Base-by-base conservation (phyloP, 2,113 vertebrate genomes). In the Apaloderma vittatum region DNA sequence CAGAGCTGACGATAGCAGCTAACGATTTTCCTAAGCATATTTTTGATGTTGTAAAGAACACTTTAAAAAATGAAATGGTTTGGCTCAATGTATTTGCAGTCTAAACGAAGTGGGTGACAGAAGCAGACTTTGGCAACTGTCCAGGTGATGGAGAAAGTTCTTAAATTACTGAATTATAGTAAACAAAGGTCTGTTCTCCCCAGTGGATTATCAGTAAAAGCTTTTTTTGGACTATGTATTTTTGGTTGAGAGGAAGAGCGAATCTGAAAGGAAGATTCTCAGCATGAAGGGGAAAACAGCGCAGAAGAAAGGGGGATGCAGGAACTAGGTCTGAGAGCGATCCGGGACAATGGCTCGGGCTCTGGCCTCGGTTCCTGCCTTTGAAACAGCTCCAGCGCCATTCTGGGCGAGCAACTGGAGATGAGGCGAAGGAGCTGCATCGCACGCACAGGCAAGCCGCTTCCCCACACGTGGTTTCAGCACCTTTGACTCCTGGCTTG, bases 261-360 rank as follows among this genome's bases (percentile, higher is more conserved):
- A 75, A 43, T 29, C 13, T 43, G 36, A 51, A 78, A 83, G 48
- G n/a, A 79, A 22, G 46, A 71, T 65, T 54, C 9, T 57, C 58
- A 79, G 66, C 6, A 46, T 3, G 17, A 17, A 65, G 4, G 8
- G 8, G 9, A 3, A 7, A 27, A 54, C 76, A 49, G 12, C 3
- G 0, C n/a, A 48, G 8, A 32, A 36, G 29, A 4, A 21, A 71
- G 51, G 26, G 18, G 61, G 57, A 34, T 1, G 16, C 8, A 27
- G 40, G 26, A 30, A 6, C 18, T 26, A 62, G 37, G 36, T 13
- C 3, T n/a, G 68, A 58, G 4, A n/a, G 46, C 0, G 3, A 6
- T 0, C 15, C 0, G 2, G 66, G 27, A 51, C 24, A 61, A 80
- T 0, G 45, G 18, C 52, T 61, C 1, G 1, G 43, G 9, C 12